Percentiles rank a stretch among this genome's conserved stretches.
Conservation (phyloP, 2,797 vertebrate genomes). For the Vireo griseus region DNA sequence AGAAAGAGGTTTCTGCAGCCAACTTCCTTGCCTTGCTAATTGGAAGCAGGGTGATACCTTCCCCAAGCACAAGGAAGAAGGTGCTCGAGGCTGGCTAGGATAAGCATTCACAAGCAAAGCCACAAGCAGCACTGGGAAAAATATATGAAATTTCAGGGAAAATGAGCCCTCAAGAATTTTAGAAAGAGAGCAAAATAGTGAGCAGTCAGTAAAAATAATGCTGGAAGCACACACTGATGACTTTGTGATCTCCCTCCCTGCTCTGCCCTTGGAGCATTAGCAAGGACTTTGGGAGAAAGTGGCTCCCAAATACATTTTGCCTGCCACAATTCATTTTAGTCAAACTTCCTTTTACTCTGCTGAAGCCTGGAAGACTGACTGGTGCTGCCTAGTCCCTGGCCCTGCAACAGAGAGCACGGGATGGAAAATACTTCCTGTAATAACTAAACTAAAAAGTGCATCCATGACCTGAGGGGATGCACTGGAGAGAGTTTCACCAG, state of each 20-base stretch:
- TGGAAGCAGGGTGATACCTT: constrained; percentile 7
- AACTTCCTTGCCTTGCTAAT: not conserved
- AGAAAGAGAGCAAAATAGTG: not conserved
- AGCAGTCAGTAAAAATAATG: not conserved
- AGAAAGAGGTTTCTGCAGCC: not conserved
- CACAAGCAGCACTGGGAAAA: not conserved
- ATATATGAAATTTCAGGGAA: not conserved
- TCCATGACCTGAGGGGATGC: too few species aligned
- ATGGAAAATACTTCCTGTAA: not conserved
- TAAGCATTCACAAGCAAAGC: not conserved
- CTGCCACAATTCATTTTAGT: not conserved
- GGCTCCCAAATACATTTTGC: not conserved
- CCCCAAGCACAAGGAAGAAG: not conserved
- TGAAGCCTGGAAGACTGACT: not conserved
- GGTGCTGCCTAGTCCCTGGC: not conserved
- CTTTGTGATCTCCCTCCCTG: not conserved
- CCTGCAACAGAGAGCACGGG: not conserved
- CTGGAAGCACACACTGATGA: not conserved
- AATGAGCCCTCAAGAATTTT: not conserved
- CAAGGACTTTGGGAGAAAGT: not conserved
- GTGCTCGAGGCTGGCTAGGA: not conserved
- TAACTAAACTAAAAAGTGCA: not conserved
- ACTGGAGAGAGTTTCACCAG: not conserved
- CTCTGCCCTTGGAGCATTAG: not conserved
- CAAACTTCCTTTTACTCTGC: not conserved